Evolutionary conservation across 2,888 invertebrate genomes (phyloP).

Genomic region (Lysandra coridon): DNA sequence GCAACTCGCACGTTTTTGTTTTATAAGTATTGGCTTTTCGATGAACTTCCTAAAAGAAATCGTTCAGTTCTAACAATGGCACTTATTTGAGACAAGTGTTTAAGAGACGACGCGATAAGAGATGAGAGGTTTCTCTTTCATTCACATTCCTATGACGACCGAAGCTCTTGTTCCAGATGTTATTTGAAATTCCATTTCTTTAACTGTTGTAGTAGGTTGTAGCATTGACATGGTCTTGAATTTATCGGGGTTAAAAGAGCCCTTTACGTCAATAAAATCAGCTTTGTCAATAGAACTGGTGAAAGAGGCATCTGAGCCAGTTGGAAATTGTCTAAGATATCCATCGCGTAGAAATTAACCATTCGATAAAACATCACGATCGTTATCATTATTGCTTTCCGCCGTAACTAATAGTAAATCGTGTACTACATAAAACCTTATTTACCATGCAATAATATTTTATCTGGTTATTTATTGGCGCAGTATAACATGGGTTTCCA

Average conservation of each 20-base stretch:
- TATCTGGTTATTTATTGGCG: conserved; percentile 1
- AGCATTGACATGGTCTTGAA: too few species aligned
- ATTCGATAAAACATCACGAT: neutral
- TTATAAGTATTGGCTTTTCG: neutral
- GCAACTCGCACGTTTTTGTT: neutral
- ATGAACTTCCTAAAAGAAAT: neutral
- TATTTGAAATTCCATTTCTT: neutral
- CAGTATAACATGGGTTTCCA: conserved; percentile 10
- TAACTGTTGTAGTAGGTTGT: too few species aligned
- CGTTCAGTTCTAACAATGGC: neutral
- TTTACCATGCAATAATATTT: conserved; percentile 12
- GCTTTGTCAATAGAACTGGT: neutral
- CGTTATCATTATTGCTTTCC: conserved; percentile 16
- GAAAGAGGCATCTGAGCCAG: neutral
- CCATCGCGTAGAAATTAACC: neutral
- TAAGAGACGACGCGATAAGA: neutral
- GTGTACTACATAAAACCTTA: conserved; percentile 24
- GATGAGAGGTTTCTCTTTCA: neutral
- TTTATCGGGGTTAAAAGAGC: neutral
- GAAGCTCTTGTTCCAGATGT: too few species aligned
- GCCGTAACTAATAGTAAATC: conserved; percentile 5
- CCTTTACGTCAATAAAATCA: neutral
- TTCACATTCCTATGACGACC: neutral
- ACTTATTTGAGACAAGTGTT: neutral
- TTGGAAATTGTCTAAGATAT: neutral